A percentile compares a stretch with the other conserved stretches of the same genome.
Conservation (phyloP, 2,888 invertebrate genomes). For the Lordiphosa andalusiaca region DNA sequence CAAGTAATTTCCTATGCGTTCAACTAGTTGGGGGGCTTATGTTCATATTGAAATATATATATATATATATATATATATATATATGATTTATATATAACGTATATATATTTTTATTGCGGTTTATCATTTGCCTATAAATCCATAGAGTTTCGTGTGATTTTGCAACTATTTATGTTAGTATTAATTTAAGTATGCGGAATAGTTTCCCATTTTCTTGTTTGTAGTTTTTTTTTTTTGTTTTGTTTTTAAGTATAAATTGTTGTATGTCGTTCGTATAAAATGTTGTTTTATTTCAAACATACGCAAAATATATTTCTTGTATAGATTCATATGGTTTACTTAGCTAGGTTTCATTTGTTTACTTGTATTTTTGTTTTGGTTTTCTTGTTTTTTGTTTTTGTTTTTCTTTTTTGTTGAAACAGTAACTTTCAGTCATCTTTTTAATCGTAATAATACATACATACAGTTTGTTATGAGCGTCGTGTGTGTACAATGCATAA, state of each 20-base stretch:
- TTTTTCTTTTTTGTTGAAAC: conserved; percentile 67
- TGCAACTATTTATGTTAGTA: conserved; percentile 33
- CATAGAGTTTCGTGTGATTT: conserved; percentile 35
- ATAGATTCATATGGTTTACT: conserved; percentile 46
- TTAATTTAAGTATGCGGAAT: too few species aligned
- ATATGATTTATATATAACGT: conserved; percentile 23
- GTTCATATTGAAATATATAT: conserved; percentile 25
- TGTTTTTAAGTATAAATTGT: conserved; percentile 39
- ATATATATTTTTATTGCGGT: conserved; percentile 44
- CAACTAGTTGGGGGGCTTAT: conserved; percentile 35
- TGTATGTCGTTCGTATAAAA: conserved; percentile 67
- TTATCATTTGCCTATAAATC: conserved; percentile 51
- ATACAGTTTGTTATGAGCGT: conserved; percentile 60
- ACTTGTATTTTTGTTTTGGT: conserved; percentile 35
- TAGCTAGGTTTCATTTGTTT: conserved; percentile 41
- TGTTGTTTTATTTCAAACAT: conserved; percentile 64
- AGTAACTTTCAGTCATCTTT: conserved; percentile 73
- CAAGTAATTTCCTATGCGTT: conserved; percentile 48
- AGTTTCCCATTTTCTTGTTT: neutral
- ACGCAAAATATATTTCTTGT: conserved; percentile 79
- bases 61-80: conserved; percentile 17
- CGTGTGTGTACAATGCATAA: conserved; percentile 57
- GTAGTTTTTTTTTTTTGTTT: conserved; percentile 10
- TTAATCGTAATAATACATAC: conserved; percentile 61
- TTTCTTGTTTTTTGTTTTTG: too few species aligned